Conservation (phyloP, 2,113 vertebrate species). For the Tiliqua scincoides region DNA sequence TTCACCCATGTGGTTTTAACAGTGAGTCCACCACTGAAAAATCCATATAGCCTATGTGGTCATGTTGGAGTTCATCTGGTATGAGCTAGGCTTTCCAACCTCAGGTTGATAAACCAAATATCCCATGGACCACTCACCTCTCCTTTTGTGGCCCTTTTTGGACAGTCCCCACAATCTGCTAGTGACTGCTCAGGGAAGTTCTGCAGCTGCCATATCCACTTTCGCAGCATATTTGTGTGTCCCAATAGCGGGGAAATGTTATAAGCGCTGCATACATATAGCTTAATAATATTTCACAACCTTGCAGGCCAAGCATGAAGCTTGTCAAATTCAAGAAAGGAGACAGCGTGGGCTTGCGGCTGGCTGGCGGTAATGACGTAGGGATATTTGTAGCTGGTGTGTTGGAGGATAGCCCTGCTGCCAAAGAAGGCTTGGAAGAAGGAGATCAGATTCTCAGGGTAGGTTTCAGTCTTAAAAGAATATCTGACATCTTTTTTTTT, state of each 20-base stretch:
- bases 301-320: conserved; percentile 96
- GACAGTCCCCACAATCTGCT: too few species aligned
- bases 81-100: too few species aligned
- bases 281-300: conserved; percentile 56
- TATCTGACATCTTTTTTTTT: not conserved
- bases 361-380: conserved; percentile 97
- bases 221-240: not conserved
- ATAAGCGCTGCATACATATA: not conserved
- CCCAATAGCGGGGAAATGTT: not conserved
- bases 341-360: conserved; percentile 96
- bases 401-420: conserved; percentile 96
- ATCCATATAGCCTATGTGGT: not conserved
- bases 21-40: not conserved
- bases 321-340: conserved; percentile 99
- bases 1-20: too few species aligned
- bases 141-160: not conserved
- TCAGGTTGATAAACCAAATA: too few species aligned
- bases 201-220: not conserved
- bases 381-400: conserved; percentile 99
- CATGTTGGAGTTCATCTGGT: not conserved
- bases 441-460: conserved; percentile 99
- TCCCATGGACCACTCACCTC: not conserved
- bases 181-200: not conserved
- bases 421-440: conserved; percentile 98
- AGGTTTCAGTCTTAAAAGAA: conserved; percentile 56